Base-by-base conservation (phyloP, 35 echinoderm and acorn worm species). In the Amphiura filiformis region DNA sequence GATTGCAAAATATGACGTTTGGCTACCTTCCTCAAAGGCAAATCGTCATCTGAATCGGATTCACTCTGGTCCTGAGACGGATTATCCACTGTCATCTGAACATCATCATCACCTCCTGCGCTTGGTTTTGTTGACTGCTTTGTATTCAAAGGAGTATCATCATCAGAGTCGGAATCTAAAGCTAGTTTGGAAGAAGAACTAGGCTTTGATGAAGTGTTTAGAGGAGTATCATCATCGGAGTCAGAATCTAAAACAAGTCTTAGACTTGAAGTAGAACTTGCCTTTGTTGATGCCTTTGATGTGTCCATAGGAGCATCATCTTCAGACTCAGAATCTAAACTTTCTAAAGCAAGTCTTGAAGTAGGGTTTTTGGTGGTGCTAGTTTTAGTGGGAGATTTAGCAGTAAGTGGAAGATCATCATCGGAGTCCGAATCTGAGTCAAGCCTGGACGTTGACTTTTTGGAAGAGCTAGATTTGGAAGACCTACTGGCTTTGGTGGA, bases 1-100 rank as follows among this genome's bases (percentile, higher is more conserved):
- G 91, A 93, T 31, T 84, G 81, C n/a, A 89, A 41, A 40, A 80
- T 76, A 31, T 40, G 49, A 76, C 87, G 64, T 39, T 65, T 89
- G 31, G 77, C 80, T 56, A 89, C 81, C 77, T 84, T 89, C 23
- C 77, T 83, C 1, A 93, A 75, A 0, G 80, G 86, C 33, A 93
- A 49, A 56, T 93, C 76, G 35, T 93, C 91, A 65, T 93, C 91
- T 31, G 86, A 89, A 75, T 93, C 91, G 18, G 81, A 40, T 38
- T 70, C 76, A 0, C 75, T 87, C 1, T 35, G 30, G 22, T 41
- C 52, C 13, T 75, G 36, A 31, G 57, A 39, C 12, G 56, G 80
- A 31, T 52, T 75, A 14, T 38, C 64, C 17, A 39, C n/a, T 12
- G 28, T 0, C 35, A 81, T 36, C 35, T 64, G 77, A 26, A 75